Base-by-base conservation (phyloP, 2,888 invertebrate species). In the Papilio elwesi region DNA sequence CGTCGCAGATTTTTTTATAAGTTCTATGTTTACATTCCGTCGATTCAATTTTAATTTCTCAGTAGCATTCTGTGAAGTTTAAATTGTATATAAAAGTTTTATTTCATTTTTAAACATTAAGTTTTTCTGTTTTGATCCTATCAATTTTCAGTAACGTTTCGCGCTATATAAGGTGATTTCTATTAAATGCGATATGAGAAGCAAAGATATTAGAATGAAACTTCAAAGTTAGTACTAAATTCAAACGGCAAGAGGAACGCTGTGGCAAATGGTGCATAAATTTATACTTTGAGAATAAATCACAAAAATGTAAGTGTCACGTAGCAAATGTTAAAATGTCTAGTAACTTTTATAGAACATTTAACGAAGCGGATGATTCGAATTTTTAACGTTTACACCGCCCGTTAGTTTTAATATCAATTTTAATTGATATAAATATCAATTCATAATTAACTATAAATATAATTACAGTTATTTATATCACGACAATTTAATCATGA, bases 181-280 rank as follows among this genome's bases (percentile, higher is more conserved):
- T 73, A 64, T 68, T 9, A 67, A 38, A 59, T 53, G 43, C 63
- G 15, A 43, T 79, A 77, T 79, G 77, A 79, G 79, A 76, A 78
- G 53, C 52, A 81, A 78, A 80, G 77, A 80, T 77, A 82, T 82
- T 85, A 83, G 81, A 81, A 82, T 83, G 79, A 82, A 82, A 83
- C 85, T 83, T 82, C 79, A 80, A 86, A 86, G 81, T 83, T 83
- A 78, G 81, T 81, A 83, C 83, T 83, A 85, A 85, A 85, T 86
- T 86, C 86, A 82, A 83, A 79, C 82, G 82, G 80, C 83, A 83
- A 86, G 83, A 85, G 82, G 81, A 81, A 86, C 83, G 85, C 83
- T 78, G 82, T 82, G 82, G 87, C 87, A 89, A 91, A 90, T 89
- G 89, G 87, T 85, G 82, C 89, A 91, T 90, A 90, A 90, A 91